These are phyloP conservation scores for Lipophrys pholis DNA, from an alignment of 2,113 vertebrate species.

Conservation along the genomic window DNA sequence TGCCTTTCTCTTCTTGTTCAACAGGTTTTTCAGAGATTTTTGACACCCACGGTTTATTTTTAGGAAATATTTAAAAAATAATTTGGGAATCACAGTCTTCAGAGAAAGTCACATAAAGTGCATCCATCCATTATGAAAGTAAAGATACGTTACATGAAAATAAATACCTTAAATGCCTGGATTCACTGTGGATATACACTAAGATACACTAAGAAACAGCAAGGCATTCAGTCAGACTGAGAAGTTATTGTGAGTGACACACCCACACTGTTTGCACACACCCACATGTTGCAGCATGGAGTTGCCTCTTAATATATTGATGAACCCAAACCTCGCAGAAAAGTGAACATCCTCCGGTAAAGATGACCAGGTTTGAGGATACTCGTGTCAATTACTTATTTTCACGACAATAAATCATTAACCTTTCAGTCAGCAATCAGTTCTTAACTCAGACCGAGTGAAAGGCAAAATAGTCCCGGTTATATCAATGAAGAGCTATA, in stretches of 20 bases:
- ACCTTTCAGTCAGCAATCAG: conserved; percentile 40
- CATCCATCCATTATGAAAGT: no score
- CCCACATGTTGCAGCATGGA: conserved; percentile 14
- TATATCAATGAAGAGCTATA: conserved; percentile 56
- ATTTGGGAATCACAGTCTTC: no score
- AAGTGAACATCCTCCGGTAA: conserved; percentile 39
- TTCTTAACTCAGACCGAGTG: not conserved
- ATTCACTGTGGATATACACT: not conserved
- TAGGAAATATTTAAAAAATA: no score
- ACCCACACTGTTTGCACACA: conserved; percentile 24
- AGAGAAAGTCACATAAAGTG: no score
- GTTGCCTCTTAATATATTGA: conserved; percentile 32
- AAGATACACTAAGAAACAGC: not conserved
- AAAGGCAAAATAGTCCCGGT: conserved; percentile 13
- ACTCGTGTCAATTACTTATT: conserved; percentile 64
- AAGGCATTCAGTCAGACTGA: conserved; percentile 4
- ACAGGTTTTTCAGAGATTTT: no score
- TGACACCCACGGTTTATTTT: no score
- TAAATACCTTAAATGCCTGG: no score
- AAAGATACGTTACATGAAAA: no score
- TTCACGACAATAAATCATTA: conserved; percentile 75
- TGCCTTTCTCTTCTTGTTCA: no score
- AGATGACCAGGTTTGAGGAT: conserved; percentile 4
- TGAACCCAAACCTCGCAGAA: conserved; percentile 18
- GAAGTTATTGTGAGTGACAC: conserved; percentile 9